Percentiles rank a stretch among this genome's conserved stretches.
phyloP scores from a whole-genome alignment of 2,113 vertebrate species.

The Hippocampus zosterae region DNA sequence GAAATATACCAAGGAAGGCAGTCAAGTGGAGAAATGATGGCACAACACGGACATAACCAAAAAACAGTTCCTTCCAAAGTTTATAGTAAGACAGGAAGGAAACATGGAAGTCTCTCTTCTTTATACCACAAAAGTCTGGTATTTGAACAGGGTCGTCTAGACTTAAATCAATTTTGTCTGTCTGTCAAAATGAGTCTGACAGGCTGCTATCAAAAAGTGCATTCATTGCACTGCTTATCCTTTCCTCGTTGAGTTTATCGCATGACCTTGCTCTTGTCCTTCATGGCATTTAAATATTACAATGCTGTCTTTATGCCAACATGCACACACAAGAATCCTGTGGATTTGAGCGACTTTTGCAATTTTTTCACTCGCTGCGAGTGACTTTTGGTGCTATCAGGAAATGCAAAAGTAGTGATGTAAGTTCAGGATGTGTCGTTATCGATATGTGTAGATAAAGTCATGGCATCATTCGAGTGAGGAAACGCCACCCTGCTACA shows the following conservation, averaged over 20 bases:
- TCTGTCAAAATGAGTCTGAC: too few relatives aligned
- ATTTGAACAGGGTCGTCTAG: too few relatives aligned
- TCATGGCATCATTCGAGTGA: constrained; percentile 5
- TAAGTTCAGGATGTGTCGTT: neutral
- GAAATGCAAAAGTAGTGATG: constrained; percentile 8
- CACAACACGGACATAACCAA: too few relatives aligned
- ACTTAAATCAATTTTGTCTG: too few relatives aligned
- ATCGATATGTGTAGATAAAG: neutral
- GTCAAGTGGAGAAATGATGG: too few relatives aligned
- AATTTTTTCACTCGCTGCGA: neutral
- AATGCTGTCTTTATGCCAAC: neutral
- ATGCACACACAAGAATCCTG: neutral
- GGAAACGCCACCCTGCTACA: constrained; percentile 56
- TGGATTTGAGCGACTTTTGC: neutral
- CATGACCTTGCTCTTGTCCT: neutral
- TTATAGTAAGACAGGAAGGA: too few relatives aligned
- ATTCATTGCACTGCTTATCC: neutral
- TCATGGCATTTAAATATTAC: neutral
- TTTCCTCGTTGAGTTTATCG: neutral
- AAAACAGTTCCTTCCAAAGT: too few relatives aligned
- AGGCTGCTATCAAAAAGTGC: neutral
- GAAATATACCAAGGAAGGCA: too few relatives aligned
- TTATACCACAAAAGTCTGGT: too few relatives aligned
- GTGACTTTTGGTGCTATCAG: neutral
- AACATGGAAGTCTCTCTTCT: too few relatives aligned